Evolutionary conservation across 2,797 vertebrate species (phyloP).

Genomic region (Amazona ochrocephala): DNA sequence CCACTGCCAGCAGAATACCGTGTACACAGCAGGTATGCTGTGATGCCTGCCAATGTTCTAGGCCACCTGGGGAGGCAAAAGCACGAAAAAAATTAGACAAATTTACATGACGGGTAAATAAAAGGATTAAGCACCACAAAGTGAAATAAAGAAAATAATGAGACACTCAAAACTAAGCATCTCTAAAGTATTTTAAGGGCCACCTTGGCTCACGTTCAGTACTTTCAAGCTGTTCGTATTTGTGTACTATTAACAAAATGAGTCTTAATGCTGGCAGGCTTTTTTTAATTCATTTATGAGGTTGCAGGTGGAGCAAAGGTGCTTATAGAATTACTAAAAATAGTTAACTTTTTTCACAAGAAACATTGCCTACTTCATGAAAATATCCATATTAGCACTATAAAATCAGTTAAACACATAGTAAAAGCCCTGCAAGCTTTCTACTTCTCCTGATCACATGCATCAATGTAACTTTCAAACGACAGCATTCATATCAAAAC

Average conservation of each 20-base stretch:
- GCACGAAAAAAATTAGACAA: neutral
- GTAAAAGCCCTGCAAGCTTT: neutral
- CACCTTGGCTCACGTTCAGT: neutral
- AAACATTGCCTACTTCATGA: neutral
- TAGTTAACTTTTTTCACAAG: neutral
- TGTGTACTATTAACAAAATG: conserved; percentile 14
- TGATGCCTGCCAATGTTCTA: conserved; percentile 93
- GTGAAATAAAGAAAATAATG: conserved; percentile 20
- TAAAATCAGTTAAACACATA: neutral
- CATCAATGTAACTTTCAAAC: neutral
- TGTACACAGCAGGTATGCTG: conserved; percentile 89
- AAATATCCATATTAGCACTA: neutral
- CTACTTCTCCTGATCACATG: neutral
- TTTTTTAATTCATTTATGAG: neutral
- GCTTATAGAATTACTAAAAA: neutral
- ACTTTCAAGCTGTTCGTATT: conserved; percentile 28
- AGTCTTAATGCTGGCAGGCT: neutral
- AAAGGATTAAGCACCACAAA: conserved; percentile 16
- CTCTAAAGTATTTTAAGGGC: conserved; percentile 27
- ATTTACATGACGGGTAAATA: conserved; percentile 44
- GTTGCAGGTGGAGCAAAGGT: neutral
- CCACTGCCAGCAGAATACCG: conserved; percentile 84
- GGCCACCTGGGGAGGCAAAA: conserved; percentile 86
- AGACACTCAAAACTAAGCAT: conserved; percentile 21
- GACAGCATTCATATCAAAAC: neutral